A percentile compares a stretch with the other conserved stretches of the same genome.
These are phyloP conservation scores for Drosophila tropicalis DNA, from an alignment of 1,140 invertebrate species.

Conservation along the genomic window DNA sequence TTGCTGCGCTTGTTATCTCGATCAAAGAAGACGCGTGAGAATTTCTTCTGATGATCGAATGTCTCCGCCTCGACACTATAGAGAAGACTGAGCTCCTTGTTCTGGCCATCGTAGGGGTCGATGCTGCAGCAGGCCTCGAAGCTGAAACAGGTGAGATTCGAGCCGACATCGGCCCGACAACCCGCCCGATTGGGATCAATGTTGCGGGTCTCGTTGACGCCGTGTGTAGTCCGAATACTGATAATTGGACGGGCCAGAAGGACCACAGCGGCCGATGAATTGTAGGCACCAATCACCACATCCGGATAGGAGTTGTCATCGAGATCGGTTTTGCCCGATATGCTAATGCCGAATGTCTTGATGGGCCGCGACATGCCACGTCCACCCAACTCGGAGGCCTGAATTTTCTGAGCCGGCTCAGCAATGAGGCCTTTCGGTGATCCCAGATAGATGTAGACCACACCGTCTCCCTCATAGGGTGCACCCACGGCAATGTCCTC, in stretches of 20 bases:
- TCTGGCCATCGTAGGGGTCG: conserved; percentile 86
- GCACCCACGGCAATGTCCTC: conserved; percentile 96
- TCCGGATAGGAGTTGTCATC: conserved; percentile 97
- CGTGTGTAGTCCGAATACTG: conserved; percentile 89
- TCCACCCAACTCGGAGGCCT: conserved; percentile 73
- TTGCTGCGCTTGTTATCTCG: conserved; percentile 84
- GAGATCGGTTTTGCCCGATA: conserved; percentile 94
- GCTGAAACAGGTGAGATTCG: conserved; percentile 93
- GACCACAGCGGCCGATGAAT: conserved; percentile 84
- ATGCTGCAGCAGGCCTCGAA: conserved; percentile 94
- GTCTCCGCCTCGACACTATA: conserved; percentile 94
- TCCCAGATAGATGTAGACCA: conserved; percentile 95
- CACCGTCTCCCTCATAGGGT: conserved; percentile 93
- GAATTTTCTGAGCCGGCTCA: conserved; percentile 88
- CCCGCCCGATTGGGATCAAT: conserved; percentile 92
- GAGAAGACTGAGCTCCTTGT: conserved; percentile 85
- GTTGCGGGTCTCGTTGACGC: conserved; percentile 86
- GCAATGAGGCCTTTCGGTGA: conserved; percentile 88
- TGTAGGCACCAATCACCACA: conserved; percentile 93
- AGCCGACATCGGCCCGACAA: conserved; percentile 87
- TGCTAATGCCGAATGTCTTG: conserved; percentile 93
- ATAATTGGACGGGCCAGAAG: conserved; percentile 94
- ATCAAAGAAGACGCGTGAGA: conserved; percentile 92
- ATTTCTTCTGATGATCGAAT: conserved; percentile 89
- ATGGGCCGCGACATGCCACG: conserved; percentile 84